These are phyloP conservation scores for Anniella stebbinsi DNA, from an alignment of 2,797 vertebrate genomes.

Conservation along the genomic window DNA sequence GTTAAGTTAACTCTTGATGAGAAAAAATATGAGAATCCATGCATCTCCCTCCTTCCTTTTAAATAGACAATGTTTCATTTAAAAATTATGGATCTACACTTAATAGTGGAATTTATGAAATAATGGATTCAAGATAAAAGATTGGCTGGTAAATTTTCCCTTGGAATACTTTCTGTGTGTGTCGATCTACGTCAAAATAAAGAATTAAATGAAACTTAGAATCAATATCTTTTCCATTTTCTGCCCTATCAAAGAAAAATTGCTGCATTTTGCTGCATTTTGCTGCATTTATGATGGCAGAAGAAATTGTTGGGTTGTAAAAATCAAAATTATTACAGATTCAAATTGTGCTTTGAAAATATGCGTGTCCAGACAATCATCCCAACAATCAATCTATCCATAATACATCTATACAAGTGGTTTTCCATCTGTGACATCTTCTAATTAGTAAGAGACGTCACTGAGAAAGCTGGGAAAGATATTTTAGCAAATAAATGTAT, in stretches of 20 bases:
- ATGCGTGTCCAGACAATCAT: conserved; percentile 2
- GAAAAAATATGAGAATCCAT: conserved; percentile 47
- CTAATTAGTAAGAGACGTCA: not conserved
- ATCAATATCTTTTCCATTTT: conserved; percentile 26
- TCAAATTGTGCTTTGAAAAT: conserved; percentile 16
- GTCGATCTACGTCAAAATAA: conserved; percentile 56
- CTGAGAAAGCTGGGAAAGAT: not conserved
- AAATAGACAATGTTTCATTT: conserved; percentile 47
- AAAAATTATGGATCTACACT: not conserved
- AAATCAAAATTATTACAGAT: conserved; percentile 24
- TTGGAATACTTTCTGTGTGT: conserved; percentile 50
- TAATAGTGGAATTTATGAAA: conserved; percentile 45
- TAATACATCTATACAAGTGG: not conserved
- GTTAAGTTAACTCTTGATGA: conserved; percentile 55
- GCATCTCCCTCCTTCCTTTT: conserved; percentile 31
- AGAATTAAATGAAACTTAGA: conserved; percentile 55
- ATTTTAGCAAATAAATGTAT: not conserved
- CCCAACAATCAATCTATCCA: not conserved
- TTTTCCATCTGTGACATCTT: not conserved
- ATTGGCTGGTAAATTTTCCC: conserved; percentile 31
- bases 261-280: too few species aligned
- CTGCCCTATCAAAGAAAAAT: conserved; percentile 7
- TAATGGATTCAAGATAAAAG: conserved; percentile 54
- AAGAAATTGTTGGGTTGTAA: conserved; percentile 23
- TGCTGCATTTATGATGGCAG: conserved; percentile 40